Conservation (phyloP, 2,888 invertebrate genomes). For the Hydrotaea diabolus region DNA sequence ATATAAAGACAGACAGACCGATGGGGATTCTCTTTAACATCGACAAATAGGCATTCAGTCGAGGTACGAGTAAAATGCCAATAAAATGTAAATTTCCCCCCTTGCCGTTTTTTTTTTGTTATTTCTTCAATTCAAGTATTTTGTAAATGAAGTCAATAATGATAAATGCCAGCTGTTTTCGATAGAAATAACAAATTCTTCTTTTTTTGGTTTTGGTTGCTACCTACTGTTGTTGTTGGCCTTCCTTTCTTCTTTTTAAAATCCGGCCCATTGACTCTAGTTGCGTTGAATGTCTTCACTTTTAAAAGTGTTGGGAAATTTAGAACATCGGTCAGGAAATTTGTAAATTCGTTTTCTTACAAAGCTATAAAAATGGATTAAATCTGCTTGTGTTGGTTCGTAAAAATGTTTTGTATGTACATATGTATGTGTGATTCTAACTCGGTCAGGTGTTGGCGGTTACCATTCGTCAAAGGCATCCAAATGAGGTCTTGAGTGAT, state of each 20-base stretch:
- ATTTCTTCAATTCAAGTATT: conserved; percentile 25
- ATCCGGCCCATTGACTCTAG: background rate
- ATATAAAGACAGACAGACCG: background rate
- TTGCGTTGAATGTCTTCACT: background rate
- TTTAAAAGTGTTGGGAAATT: background rate
- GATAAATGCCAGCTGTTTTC: background rate
- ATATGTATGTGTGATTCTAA: too few species aligned
- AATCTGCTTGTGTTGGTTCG: too few species aligned
- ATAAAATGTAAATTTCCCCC: conserved; percentile 38
- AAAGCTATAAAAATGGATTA: too few species aligned
- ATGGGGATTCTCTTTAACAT: background rate
- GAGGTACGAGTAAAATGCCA: background rate
- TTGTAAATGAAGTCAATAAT: conserved; percentile 42
- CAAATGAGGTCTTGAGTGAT: too few species aligned
- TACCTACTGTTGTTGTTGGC: background rate
- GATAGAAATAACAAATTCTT: background rate
- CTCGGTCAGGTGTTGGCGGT: too few species aligned
- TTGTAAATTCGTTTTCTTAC: too few species aligned
- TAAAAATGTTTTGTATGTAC: too few species aligned
- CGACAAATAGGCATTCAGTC: background rate
- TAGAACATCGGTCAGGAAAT: too few species aligned
- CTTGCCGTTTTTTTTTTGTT: conserved; percentile 8
- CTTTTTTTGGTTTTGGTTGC: background rate
- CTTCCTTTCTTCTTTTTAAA: background rate
- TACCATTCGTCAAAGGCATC: too few species aligned